Conservation (phyloP, 2,888 invertebrate species). For the Alsophila aescularia region DNA sequence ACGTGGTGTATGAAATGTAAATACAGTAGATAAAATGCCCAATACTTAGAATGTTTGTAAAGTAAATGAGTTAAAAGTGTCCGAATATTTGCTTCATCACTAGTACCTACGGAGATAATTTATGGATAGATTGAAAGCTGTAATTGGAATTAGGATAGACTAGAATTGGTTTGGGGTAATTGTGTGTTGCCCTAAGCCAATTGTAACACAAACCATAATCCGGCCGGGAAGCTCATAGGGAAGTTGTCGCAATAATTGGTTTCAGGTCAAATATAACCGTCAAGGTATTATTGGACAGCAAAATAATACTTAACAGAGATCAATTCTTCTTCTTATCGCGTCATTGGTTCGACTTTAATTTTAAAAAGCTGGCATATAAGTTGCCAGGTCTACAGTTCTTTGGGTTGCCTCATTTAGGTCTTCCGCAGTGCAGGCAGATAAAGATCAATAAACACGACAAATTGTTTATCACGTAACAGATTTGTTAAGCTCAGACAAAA, state of each 20-base stretch:
- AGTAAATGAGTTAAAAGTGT: neutral
- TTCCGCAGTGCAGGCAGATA: too few relatives aligned
- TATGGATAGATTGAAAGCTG: constrained; percentile 4
- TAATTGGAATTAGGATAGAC: constrained; percentile 14
- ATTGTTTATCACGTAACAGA: too few relatives aligned
- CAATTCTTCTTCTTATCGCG: too few relatives aligned
- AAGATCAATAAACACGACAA: too few relatives aligned
- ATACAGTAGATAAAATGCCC: too few relatives aligned
- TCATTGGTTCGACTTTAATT: too few relatives aligned
- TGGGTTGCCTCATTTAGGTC: too few relatives aligned
- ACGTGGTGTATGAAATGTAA: too few relatives aligned
- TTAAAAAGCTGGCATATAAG: too few relatives aligned
- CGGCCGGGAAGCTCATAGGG: neutral
- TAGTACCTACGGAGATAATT: constrained; percentile 3
- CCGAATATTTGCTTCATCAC: neutral
- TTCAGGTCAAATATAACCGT: neutral
- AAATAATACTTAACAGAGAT: too few relatives aligned
- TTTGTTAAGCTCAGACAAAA: too few relatives aligned
- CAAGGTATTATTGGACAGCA: neutral
- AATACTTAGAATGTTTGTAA: neutral
- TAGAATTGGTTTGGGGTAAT: constrained; percentile 1
- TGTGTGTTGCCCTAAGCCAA: constrained; percentile 4
- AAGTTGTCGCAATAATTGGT: neutral
- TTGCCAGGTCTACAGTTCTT: too few relatives aligned
- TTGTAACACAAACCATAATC: constrained; percentile 4